phyloP scores from a whole-genome alignment of 2,888 invertebrate genomes.

The Perdita meconis region DNA sequence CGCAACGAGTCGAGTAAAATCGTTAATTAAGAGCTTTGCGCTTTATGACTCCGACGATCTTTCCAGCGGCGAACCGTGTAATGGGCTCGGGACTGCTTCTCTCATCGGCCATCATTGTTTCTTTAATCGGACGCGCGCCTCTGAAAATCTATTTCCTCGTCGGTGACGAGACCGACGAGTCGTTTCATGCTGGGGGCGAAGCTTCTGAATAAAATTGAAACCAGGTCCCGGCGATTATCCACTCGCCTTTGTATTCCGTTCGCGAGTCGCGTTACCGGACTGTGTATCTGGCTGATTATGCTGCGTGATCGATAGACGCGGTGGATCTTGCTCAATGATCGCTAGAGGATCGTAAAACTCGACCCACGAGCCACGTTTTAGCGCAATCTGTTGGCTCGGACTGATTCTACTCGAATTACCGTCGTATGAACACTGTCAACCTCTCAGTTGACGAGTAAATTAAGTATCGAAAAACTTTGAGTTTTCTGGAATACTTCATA shows the following conservation, averaged over 20 bases:
- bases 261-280: neutral
- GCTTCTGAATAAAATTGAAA: slow-evolving; percentile 21
- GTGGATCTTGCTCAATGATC: neutral
- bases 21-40: slow-evolving; percentile 65
- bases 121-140: neutral
- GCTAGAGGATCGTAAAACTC: no score
- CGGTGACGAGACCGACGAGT: neutral
- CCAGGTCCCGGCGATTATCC: neutral
- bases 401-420: no score
- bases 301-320: neutral
- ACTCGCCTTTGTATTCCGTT: neutral
- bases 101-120: slow-evolving; percentile 15
- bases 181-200: neutral
- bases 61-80: slow-evolving; percentile 28
- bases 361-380: no score
- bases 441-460: no score
- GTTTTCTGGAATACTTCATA: no score
- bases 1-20: slow-evolving; percentile 64
- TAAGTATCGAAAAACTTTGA: no score
- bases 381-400: no score
- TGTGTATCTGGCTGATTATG: neutral
- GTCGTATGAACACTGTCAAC: no score
- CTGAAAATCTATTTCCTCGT: slow-evolving; percentile 1
- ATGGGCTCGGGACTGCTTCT: slow-evolving; percentile 2
- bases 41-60: slow-evolving; percentile 50